phyloP scores from a whole-genome alignment of 92 coral and sea anemone species.

The Porites cylindrica region DNA sequence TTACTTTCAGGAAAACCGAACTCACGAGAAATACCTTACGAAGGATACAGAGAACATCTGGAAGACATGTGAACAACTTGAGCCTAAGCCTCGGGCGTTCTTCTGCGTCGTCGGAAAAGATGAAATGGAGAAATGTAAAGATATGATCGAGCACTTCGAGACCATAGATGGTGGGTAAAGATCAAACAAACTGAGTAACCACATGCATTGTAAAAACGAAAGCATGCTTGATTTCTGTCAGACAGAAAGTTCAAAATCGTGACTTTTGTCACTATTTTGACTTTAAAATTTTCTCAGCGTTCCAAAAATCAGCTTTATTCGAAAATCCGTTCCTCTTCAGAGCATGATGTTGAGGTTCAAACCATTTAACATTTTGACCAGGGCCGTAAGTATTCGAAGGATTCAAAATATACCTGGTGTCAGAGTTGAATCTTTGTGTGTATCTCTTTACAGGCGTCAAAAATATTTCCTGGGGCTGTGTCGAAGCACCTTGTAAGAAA shows the following conservation, averaged over 20 bases:
- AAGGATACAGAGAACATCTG: background rate
- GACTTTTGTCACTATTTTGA: no score
- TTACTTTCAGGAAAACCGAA: background rate
- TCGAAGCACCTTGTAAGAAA: conserved; percentile 40
- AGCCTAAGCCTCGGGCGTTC: conserved; percentile 74
- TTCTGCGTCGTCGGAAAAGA: conserved; percentile 69
- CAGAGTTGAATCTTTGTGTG: no score
- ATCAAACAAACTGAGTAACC: background rate
- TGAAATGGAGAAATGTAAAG: conserved; percentile 51
- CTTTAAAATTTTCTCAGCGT: no score
- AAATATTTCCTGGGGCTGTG: conserved; percentile 59
- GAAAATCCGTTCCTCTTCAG: no score
- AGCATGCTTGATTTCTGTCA: no score
- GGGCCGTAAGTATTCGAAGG: no score
- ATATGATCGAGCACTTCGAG: conserved; percentile 34
- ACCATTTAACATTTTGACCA: no score
- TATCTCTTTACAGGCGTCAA: conserved; percentile 28
- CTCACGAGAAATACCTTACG: conserved; percentile 39
- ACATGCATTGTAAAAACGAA: background rate
- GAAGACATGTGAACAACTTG: conserved; percentile 51
- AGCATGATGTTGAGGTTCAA: no score
- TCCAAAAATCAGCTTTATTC: no score
- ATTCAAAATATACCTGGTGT: no score
- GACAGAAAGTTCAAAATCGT: no score
- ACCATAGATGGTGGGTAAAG: conserved; percentile 24